These are phyloP conservation scores for Fundulus diaphanus DNA, from an alignment of 2,797 vertebrate genomes.

Conservation along the genomic window DNA sequence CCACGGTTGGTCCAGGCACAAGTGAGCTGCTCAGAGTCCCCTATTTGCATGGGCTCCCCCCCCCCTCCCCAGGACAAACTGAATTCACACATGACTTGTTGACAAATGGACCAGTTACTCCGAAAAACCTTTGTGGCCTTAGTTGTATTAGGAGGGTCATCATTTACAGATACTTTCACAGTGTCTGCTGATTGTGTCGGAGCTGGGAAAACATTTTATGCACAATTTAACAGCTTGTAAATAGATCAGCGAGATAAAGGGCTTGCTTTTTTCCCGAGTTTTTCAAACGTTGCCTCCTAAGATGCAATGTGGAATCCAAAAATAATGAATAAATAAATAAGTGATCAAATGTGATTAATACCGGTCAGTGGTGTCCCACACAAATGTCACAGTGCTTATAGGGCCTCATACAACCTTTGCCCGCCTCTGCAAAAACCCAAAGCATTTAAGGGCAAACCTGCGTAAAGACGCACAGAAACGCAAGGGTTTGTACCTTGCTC, in stretches of 20 bases:
- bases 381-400: neutral
- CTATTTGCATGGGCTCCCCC: neutral
- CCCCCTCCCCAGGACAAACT: neutral
- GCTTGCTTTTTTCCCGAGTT: neutral
- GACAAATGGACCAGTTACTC: neutral
- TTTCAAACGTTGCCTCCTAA: neutral
- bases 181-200: neutral
- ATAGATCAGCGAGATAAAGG: neutral
- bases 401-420: neutral
- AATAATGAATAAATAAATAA: neutral
- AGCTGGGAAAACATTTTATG: neutral
- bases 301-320: neutral
- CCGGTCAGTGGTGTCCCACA: neutral
- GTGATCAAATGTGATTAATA: neutral
- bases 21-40: neutral
- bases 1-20: neutral
- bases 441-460: neutral
- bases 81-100: neutral
- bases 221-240: neutral
- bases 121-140: neutral
- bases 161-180: neutral
- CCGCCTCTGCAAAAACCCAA: neutral
- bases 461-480: neutral
- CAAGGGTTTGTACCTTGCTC: neutral
- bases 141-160: neutral